Conservation (phyloP, 2,888 invertebrate genomes). For the Aquatica leii region DNA sequence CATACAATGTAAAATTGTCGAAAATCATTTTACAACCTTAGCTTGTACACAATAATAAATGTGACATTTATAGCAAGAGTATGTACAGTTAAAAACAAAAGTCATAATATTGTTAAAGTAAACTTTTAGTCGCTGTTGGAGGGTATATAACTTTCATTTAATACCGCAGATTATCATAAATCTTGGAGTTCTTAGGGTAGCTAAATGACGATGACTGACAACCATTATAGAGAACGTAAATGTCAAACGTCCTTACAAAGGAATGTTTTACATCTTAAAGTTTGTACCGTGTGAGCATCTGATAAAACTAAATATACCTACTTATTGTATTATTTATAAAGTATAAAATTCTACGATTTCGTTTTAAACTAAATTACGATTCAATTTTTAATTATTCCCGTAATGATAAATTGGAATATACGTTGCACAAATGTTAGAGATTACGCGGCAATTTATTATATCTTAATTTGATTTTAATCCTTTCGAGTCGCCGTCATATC, state of each 20-base stretch:
- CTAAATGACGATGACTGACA: constrained; percentile 17
- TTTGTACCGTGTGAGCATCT: neutral
- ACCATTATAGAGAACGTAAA: constrained; percentile 33
- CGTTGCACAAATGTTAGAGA: constrained; percentile 53
- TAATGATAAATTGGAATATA: constrained; percentile 45
- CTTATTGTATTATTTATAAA: too few species aligned
- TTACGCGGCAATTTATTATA: constrained; percentile 54
- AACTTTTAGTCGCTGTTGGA: neutral
- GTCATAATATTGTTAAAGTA: constrained; percentile 5
- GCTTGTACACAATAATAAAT: constrained; percentile 10
- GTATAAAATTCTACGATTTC: too few species aligned
- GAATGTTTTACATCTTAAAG: constrained; percentile 27
- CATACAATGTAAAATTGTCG: too few species aligned
- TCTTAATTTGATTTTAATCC: constrained; percentile 55
- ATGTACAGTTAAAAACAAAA: constrained; percentile 2
- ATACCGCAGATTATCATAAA: constrained; percentile 12
- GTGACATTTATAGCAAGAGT: constrained; percentile 7
- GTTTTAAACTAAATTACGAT: constrained; percentile 22
- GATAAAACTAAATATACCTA: too few species aligned
- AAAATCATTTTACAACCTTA: neutral
- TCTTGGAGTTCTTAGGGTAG: constrained; percentile 12
- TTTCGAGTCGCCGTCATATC: constrained; percentile 49
- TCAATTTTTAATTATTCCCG: constrained; percentile 21
- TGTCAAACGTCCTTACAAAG: constrained; percentile 38
- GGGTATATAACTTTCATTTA: constrained; percentile 14